phyloP scores from a whole-genome alignment of 2,888 invertebrate species.

The Esperia sulphurella region DNA sequence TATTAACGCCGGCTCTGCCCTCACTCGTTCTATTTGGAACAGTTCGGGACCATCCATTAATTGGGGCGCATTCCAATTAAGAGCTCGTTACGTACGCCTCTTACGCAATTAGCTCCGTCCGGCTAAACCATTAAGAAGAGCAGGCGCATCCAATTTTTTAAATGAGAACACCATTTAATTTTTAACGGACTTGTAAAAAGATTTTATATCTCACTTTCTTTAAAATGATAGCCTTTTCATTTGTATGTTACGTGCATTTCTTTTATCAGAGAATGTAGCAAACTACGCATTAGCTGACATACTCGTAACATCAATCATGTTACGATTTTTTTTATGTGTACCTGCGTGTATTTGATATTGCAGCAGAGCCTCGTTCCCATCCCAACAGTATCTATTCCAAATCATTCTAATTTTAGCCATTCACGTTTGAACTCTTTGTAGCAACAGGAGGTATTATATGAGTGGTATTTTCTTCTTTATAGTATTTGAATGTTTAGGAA shows the following conservation, averaged over 20 bases:
- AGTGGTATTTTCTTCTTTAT: too few species aligned
- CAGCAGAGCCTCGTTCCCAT: neutral
- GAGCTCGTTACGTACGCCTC: constrained; percentile 66
- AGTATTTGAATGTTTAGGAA: too few species aligned
- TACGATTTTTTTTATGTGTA: neutral
- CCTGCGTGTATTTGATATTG: neutral
- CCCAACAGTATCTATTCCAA: neutral
- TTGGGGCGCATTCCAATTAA: constrained; percentile 77
- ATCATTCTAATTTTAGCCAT: too few species aligned
- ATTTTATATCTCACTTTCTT: constrained; percentile 1
- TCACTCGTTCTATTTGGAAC: constrained; percentile 36
- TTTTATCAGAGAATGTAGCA: neutral
- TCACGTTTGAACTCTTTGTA: too few species aligned
- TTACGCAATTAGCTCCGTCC: constrained; percentile 67
- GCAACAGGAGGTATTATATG: too few species aligned
- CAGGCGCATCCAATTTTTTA: constrained; percentile 35
- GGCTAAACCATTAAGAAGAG: constrained; percentile 40
- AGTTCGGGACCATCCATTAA: constrained; percentile 58
- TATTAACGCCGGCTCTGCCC: neutral
- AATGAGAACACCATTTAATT: constrained; percentile 22
- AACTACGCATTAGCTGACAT: too few species aligned
- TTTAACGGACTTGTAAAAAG: constrained; percentile 5
- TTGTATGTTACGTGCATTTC: neutral
- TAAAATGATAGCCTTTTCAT: neutral
- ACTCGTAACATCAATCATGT: constrained; percentile 2